Base-by-base conservation (phyloP, 2,888 invertebrate genomes). In the Sisyra terminalis region DNA sequence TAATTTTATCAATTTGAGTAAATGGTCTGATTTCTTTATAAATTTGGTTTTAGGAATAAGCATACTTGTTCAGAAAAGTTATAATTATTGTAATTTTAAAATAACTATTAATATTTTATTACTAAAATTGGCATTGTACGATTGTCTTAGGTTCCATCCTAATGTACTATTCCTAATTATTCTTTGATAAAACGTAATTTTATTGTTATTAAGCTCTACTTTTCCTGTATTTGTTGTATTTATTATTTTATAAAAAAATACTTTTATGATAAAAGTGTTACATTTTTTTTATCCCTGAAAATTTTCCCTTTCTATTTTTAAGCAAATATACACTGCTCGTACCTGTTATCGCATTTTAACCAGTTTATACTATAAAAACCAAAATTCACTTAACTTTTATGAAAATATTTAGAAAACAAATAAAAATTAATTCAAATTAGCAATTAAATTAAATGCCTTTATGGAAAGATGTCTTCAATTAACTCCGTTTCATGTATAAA, bases 181-280 rank as follows among this genome's bases (percentile, higher is more conserved):
- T 14, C 16, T 13, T 35, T 35, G 14, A 35, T 15, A 35, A 13
- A 35, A 13, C 16, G 35, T 35, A 35, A 15, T 35, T 35, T 35
- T 35, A 35, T 35, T 35, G 35, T 35, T 35, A 10, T 15, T 35
- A 35, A 35, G 35, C 14, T 35, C 14, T 35, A 15, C 14, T 35
- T 15, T 35, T 24, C 24, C 35, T 15, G 35, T 15, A 35, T 35
- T 35, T 35, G 35, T 35, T 35, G 35, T 35, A 35, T 35, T 35
- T 35, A 35, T 35, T 35, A 35, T 35, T 35, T 35, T 35, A 35
- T 35, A 35, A 35, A 35, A 35, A 35, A 15, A 35, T 35, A 15
- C 35, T 15, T 35, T 35, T 35, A 35, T 15, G 16, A 15, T 15
- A 35, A 35, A 24, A 11, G 34, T 18, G 14, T 43, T 39, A 17